Evolutionary conservation across 2,888 invertebrate genomes (phyloP), one percentile per base, ranked within the genome.

Genomic region (Drosophila longiperda): DNA sequence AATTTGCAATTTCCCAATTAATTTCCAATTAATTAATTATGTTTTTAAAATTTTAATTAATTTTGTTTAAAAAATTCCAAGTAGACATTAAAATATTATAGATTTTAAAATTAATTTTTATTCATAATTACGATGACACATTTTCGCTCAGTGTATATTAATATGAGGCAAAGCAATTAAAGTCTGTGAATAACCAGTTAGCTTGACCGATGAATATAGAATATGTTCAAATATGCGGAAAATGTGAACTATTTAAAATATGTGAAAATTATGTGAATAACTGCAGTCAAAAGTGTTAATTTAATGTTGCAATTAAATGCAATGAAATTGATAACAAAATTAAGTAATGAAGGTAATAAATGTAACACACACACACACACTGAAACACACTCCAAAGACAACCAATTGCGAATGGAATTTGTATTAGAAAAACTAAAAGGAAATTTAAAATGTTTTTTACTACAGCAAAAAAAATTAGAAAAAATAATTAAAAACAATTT

Each of bases 381-480:
- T 45, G 26, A 40, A n/a, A 29, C 58, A 40, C 34, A 45, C 34
- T 20, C n/a, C 12, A 64, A 34, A 20, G 36, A 66, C 36, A 57
- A 58, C 42, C 40, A 6, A 6, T 58, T 62, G 63, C 36, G 52
- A 58, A 69, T 66, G 66, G 50, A 66, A 64, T 74, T 70, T 58
- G 81, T 67, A 71, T 71, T 52, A 63, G 62, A 45, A 48, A 82
- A 73, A 20, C 59, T 33, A 36, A 40, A 59, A 64, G 60, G 60
- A 69, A 74, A 61, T 70, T 48, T 48, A 64, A 74, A 77, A 82
- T 80, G 48, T 59, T 67, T 66, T 55, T 17, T 11, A 40, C 42
- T 20, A 7, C 11, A 11, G 11, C 11, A 42, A 20, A 9, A 9
- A 40, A n/a, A 48, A 53, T 52, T 45, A 66, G 53, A 36, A 71